Conservation (phyloP, 2,113 vertebrate species). For the Diadophis punctatus region DNA sequence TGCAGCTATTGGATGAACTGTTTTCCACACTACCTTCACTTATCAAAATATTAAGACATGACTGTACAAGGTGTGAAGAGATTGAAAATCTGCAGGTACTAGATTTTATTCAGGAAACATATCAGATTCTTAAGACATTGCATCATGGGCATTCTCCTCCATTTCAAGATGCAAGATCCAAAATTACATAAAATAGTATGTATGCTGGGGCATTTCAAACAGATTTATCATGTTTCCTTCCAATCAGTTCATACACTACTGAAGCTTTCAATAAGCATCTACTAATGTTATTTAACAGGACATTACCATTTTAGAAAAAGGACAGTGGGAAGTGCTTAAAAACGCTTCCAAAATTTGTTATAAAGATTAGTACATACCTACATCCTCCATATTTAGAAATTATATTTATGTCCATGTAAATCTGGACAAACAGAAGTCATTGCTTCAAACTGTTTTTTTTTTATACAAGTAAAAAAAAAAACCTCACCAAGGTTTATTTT, state of each 20-base stretch:
- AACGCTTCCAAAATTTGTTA: background rate
- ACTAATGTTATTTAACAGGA: background rate
- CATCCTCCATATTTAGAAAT: background rate
- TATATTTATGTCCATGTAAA: background rate
- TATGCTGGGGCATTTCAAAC: background rate
- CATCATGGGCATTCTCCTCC: background rate
- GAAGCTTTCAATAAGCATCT: background rate
- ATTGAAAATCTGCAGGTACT: background rate
- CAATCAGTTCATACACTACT: background rate
- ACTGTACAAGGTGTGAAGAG: background rate
- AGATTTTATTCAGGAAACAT: background rate
- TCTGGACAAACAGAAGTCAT: background rate
- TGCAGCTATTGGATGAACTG: background rate
- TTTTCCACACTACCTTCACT: background rate
- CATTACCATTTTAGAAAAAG: background rate
- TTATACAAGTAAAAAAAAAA: constrained; percentile 50
- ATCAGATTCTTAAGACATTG: background rate
- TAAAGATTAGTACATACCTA: background rate
- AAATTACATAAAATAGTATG: background rate
- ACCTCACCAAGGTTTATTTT: constrained; percentile 19
- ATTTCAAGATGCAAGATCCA: background rate
- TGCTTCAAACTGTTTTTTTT: constrained; percentile 47
- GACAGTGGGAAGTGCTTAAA: background rate
- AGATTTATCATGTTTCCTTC: background rate
- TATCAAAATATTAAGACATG: background rate